Evolutionary conservation across 2,797 vertebrate genomes (phyloP).

Genomic region (Spea hammondii): DNA sequence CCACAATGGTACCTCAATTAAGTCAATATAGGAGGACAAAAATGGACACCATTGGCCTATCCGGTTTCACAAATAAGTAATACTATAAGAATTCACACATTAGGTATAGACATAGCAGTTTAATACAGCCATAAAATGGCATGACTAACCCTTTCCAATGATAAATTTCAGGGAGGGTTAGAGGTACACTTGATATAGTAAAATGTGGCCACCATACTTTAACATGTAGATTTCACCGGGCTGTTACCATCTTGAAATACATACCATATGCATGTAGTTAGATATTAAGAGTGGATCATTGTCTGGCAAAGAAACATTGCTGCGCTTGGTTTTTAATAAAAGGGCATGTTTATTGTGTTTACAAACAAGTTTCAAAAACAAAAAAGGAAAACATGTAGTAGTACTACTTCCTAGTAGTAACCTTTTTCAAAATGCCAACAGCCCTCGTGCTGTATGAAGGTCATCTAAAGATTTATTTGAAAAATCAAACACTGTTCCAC

Average conservation of each 20-base stretch:
- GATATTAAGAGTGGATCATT: not conserved
- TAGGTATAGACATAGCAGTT: too few relatives aligned
- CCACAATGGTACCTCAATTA: too few relatives aligned
- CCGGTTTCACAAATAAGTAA: too few relatives aligned
- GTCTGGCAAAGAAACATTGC: constrained; percentile 81
- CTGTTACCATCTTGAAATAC: constrained; percentile 70
- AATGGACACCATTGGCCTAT: too few relatives aligned
- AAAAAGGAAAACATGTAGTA: constrained; percentile 73
- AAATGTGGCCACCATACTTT: too few relatives aligned
- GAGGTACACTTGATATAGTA: too few relatives aligned
- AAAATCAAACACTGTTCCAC: constrained; percentile 77
- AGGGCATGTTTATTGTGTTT: constrained; percentile 78
- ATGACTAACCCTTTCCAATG: too few relatives aligned
- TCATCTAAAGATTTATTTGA: constrained; percentile 72
- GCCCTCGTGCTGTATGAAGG: constrained; percentile 79
- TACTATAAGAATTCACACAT: too few relatives aligned
- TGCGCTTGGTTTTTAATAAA: constrained; percentile 77
- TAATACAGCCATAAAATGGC: too few relatives aligned
- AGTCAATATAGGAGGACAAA: too few relatives aligned
- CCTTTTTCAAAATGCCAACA: constrained; percentile 77
- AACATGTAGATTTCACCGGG: constrained; percentile 50
- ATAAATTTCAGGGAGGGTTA: too few relatives aligned
- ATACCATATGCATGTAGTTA: not conserved
- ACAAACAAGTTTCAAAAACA: constrained; percentile 83
- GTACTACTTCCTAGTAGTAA: constrained; percentile 65